phyloP scores from a whole-genome alignment of 1,140 invertebrate genomes.

The Radopholus similis region DNA sequence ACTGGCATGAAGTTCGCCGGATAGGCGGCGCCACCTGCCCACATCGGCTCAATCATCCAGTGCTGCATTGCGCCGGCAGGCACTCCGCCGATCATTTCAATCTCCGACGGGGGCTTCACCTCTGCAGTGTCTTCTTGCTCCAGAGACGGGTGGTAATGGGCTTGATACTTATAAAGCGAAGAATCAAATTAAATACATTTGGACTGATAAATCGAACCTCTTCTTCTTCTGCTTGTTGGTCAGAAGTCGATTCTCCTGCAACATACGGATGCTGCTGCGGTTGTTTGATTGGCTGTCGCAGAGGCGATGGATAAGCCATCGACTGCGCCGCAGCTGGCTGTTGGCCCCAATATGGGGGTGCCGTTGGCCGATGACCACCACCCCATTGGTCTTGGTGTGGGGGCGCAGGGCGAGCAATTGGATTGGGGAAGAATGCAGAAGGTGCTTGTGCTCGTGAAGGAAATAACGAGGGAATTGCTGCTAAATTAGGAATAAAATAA shows the following conservation, averaged over 20 bases:
- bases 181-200: background rate
- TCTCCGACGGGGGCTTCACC: background rate
- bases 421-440: no score
- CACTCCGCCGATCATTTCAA: background rate
- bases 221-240: background rate
- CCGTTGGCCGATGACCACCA: no score
- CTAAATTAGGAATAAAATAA: no score
- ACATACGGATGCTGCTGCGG: background rate
- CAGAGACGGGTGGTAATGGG: constrained; percentile 34
- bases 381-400: no score
- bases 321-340: no score
- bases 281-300: background rate
- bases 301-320: background rate
- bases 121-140: constrained; percentile 26
- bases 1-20: constrained; percentile 17
- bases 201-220: background rate
- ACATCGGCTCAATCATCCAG: constrained; percentile 15
- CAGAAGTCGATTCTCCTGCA: background rate
- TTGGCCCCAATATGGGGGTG: background rate
- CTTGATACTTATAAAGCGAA: constrained; percentile 33
- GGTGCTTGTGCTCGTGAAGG: no score
- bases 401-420: no score
- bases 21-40: background rate
- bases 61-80: constrained; percentile 30
- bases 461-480: no score